Conservation (phyloP, 2,888 invertebrate species). For the Melinopterus prodromus region DNA sequence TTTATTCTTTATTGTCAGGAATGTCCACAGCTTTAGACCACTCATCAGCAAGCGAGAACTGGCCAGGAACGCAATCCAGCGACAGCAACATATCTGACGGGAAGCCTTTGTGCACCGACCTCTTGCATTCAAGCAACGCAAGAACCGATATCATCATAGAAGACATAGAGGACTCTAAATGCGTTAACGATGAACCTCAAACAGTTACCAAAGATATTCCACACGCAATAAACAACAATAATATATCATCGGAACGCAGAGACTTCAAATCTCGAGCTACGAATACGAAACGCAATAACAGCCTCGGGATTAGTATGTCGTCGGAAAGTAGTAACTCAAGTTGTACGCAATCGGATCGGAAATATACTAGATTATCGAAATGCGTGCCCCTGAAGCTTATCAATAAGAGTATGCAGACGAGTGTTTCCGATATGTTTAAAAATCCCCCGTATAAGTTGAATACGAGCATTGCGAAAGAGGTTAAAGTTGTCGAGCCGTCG, state of each 20-base stretch:
- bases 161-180: conserved; percentile 61
- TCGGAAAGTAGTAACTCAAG: conserved; percentile 44
- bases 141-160: conserved; percentile 65
- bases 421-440: conserved; percentile 59
- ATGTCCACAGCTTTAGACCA: conserved; percentile 77
- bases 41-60: conserved; percentile 72
- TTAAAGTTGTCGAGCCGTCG: conserved; percentile 74
- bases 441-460: conserved; percentile 51
- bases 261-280: conserved; percentile 46
- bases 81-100: conserved; percentile 68
- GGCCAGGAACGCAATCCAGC: conserved; percentile 73
- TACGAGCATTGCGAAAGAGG: conserved; percentile 54
- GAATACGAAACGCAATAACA: conserved; percentile 46
- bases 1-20: conserved; percentile 44
- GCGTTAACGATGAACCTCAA: background rate
- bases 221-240: conserved; percentile 60
- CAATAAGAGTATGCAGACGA: conserved; percentile 81
- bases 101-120: conserved; percentile 57
- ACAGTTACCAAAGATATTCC: background rate
- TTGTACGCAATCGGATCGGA: conserved; percentile 39
- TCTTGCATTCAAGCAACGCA: conserved; percentile 55
- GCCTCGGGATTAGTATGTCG: conserved; percentile 40
- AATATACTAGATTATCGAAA: conserved; percentile 29
- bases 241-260: conserved; percentile 54
- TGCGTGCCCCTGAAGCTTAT: conserved; percentile 65